Conservation (phyloP, 2,113 vertebrate genomes). For the Urocynchramus pylzowi region DNA sequence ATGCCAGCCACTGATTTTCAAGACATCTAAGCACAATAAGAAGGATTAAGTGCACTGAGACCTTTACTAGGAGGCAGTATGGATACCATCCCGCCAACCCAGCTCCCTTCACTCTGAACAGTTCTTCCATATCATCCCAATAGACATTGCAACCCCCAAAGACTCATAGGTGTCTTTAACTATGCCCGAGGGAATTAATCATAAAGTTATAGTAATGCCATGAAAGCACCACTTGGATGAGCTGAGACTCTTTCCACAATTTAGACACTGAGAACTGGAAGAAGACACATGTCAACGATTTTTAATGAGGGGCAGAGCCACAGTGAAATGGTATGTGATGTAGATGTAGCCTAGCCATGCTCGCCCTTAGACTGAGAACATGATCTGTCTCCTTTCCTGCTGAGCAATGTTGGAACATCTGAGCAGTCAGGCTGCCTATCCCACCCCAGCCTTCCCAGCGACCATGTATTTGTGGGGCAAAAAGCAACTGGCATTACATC, state of each 20-base stretch:
- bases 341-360: neutral
- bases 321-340: neutral
- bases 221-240: neutral
- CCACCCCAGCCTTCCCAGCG: neutral
- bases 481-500: neutral
- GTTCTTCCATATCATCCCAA: neutral
- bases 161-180: neutral
- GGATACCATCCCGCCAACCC: neutral
- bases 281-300: neutral
- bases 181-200: neutral
- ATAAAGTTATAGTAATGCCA: neutral
- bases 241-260: neutral
- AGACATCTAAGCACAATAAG: neutral
- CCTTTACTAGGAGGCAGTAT: neutral
- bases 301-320: neutral
- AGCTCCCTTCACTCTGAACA: neutral
- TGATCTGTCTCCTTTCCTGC: neutral
- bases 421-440: neutral
- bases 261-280: neutral
- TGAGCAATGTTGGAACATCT: neutral
- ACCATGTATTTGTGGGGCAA: neutral
- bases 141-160: rapidly evolving
- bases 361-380: neutral
- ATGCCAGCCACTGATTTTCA: neutral
- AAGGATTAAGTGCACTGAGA: neutral